Conservation (phyloP, 92 coral and sea anemone species). For the Porites lobata region DNA sequence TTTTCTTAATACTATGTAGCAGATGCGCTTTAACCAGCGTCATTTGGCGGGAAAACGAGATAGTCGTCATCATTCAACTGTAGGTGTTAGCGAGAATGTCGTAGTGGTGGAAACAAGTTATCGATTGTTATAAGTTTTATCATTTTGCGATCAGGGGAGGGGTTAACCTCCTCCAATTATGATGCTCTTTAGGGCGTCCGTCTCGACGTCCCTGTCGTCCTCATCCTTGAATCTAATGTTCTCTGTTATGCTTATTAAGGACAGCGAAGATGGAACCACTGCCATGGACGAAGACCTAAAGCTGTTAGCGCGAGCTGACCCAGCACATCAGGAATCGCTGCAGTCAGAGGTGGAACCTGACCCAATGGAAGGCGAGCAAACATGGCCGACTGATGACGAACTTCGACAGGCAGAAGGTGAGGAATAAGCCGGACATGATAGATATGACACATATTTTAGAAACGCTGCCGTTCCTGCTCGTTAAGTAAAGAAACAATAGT, state of each 20-base stretch:
- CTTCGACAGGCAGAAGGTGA: constrained; percentile 87
- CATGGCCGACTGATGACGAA: constrained; percentile 99
- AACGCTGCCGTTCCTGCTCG: neutral
- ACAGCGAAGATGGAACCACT: constrained; percentile 69
- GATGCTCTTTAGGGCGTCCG: no score
- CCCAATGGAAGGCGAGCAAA: constrained; percentile 99
- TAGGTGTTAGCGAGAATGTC: no score
- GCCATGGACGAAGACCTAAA: constrained; percentile 93
- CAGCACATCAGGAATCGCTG: constrained; percentile 84
- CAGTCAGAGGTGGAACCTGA: constrained; percentile 93
- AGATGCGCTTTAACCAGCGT: no score
- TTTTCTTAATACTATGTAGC: no score
- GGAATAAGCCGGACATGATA: neutral
- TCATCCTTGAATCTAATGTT: neutral
- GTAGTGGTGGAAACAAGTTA: no score
- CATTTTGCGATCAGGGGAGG: no score
- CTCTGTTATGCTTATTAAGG: constrained; percentile 44
- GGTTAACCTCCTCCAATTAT: no score
- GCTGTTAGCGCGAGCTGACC: constrained; percentile 84
- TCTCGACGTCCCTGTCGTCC: no score
- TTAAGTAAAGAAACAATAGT: no score
- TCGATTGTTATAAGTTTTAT: no score
- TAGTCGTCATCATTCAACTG: no score
- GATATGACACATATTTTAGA: neutral
- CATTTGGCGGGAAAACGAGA: no score